A percentile compares a stretch with the other conserved stretches of the same genome.
Evolutionary conservation across 2,797 vertebrate genomes (phyloP).

Genomic region (Silurus aristotelis): DNA sequence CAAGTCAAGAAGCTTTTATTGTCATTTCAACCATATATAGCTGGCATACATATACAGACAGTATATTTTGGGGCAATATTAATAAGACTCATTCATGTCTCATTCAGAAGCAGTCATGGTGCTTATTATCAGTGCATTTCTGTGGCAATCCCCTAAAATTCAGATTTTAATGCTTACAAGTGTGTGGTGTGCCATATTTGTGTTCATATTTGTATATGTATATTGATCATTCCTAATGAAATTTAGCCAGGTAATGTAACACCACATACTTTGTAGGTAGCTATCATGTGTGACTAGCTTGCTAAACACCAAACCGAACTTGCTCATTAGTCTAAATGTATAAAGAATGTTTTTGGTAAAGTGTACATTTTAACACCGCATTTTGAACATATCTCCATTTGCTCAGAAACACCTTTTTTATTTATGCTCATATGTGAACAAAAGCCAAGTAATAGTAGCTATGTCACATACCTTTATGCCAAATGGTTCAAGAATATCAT

Average conservation of each 20-base stretch:
- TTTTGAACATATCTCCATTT: background rate
- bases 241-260: background rate
- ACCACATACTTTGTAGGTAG: background rate
- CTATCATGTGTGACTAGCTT: background rate
- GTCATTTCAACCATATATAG: too few relatives aligned
- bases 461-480: background rate
- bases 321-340: background rate
- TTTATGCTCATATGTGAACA: too few relatives aligned
- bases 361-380: background rate
- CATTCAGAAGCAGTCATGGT: background rate
- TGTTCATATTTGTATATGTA: background rate
- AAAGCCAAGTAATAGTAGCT: background rate
- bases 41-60: background rate
- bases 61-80: background rate
- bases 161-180: background rate
- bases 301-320: background rate
- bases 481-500: background rate
- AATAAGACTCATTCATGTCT: background rate
- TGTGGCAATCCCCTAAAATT: background rate
- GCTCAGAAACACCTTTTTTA: too few relatives aligned
- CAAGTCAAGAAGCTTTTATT: too few relatives aligned
- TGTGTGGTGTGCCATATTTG: background rate
- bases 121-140: background rate
- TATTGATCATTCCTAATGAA: background rate
- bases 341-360: background rate